These are phyloP conservation scores for Sisor rabdophorus DNA, from an alignment of 2,113 vertebrate genomes.

Conservation along the genomic window DNA sequence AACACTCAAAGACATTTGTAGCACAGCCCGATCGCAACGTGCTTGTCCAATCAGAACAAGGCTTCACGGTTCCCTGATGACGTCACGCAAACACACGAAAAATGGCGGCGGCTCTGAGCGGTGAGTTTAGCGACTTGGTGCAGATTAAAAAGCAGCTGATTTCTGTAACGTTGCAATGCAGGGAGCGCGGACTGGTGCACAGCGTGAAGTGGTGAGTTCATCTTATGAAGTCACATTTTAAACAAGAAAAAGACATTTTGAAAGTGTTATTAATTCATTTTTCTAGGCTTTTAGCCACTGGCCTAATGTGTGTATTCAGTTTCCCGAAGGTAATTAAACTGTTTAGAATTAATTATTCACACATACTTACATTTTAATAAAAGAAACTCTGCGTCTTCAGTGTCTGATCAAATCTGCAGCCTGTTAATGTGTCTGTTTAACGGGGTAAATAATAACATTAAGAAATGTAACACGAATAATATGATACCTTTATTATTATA, in stretches of 20 bases:
- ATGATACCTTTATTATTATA: background rate
- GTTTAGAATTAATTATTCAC: background rate
- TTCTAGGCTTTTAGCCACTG: background rate
- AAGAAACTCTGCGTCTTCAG: background rate
- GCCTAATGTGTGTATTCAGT: slow-evolving; percentile 1
- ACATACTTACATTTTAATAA: background rate
- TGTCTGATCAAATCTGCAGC: background rate
- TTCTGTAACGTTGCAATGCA: slow-evolving; percentile 82
- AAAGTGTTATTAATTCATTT: background rate
- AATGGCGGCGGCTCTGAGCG: slow-evolving; percentile 70
- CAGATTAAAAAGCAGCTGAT: slow-evolving; percentile 91
- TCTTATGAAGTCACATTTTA: background rate
- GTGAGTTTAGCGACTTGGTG: slow-evolving; percentile 81
- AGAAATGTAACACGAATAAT: background rate
- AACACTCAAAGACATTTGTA: background rate
- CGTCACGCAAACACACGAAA: slow-evolving; percentile 56
- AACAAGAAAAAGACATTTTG: background rate
- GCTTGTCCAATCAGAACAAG: background rate
- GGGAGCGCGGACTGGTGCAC: slow-evolving; percentile 87
- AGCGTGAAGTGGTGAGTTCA: slow-evolving; percentile 89
- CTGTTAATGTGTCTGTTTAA: background rate
- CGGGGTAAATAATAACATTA: too few species aligned
- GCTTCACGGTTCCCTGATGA: background rate
- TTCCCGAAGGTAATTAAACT: background rate
- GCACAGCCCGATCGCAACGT: background rate